phyloP scores from a whole-genome alignment of 2,113 vertebrate genomes.

The Meles meles region DNA sequence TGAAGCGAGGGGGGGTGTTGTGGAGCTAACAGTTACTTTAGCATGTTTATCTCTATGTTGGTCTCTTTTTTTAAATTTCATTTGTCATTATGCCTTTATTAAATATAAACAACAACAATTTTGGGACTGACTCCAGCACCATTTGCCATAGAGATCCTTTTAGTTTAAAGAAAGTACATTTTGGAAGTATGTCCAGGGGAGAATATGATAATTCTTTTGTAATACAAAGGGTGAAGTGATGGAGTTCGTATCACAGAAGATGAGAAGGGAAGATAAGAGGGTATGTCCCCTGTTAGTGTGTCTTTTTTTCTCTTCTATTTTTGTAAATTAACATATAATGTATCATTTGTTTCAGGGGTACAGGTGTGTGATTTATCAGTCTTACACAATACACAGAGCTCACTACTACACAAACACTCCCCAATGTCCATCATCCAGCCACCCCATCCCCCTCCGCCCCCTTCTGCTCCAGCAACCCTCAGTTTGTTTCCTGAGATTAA shows the following conservation, averaged over 20 bases:
- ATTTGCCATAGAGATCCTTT: neutral
- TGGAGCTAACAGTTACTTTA: neutral
- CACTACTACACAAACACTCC: too few relatives aligned
- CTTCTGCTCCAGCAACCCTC: too few relatives aligned
- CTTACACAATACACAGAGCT: too few relatives aligned
- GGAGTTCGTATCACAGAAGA: neutral
- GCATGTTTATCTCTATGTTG: neutral
- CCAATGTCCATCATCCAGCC: too few relatives aligned
- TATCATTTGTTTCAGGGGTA: too few relatives aligned
- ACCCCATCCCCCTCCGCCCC: too few relatives aligned
- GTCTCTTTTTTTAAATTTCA: neutral
- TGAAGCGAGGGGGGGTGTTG: neutral
- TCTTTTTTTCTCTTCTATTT: neutral
- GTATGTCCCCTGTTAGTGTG: neutral
- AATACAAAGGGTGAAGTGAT: neutral
- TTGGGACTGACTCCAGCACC: neutral
- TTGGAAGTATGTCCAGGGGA: neutral
- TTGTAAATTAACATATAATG: too few relatives aligned
- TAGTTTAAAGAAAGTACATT: neutral
- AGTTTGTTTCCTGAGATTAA: too few relatives aligned
- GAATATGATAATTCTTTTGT: neutral
- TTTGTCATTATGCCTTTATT: neutral
- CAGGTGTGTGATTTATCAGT: too few relatives aligned
- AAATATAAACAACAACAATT: neutral
- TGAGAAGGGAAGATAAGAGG: neutral